Conservation (phyloP, 2,113 vertebrate species). For the Pardalotus punctatus region DNA sequence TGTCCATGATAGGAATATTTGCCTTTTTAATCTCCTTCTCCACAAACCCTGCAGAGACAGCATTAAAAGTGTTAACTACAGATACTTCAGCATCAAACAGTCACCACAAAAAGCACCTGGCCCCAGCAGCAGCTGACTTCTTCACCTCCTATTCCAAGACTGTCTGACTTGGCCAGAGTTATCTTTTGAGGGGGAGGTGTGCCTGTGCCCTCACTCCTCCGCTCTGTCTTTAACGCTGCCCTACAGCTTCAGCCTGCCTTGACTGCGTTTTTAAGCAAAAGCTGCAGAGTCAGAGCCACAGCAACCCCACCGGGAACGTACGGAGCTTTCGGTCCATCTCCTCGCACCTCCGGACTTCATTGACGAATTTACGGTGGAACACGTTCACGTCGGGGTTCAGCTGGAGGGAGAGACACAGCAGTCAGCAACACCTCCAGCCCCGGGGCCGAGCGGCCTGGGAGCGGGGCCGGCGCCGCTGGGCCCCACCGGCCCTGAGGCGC, state of each 20-base stretch:
- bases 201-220: neutral
- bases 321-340: slow-evolving; percentile 98
- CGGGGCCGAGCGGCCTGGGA: too few relatives aligned
- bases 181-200: accelerated
- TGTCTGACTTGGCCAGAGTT: accelerated
- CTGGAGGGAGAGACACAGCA: slow-evolving; percentile 60
- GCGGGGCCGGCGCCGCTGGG: neutral
- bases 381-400: slow-evolving; percentile 97
- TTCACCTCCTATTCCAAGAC: neutral
- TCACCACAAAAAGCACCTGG: neutral
- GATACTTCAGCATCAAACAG: neutral
- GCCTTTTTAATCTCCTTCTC: slow-evolving; percentile 98
- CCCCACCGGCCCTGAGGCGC: neutral
- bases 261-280: neutral
- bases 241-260: neutral
- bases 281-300: neutral
- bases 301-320: slow-evolving; percentile 47
- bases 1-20: slow-evolving; percentile 89
- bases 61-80: neutral
- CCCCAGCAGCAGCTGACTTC: neutral
- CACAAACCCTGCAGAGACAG: slow-evolving; percentile 85
- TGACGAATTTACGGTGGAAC: slow-evolving; percentile 98
- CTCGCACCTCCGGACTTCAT: slow-evolving; percentile 95
- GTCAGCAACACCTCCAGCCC: neutral
- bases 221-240: neutral